These are phyloP conservation scores for Panopea generosa DNA, from an alignment of 2,888 invertebrate genomes.

Conservation along the genomic window DNA sequence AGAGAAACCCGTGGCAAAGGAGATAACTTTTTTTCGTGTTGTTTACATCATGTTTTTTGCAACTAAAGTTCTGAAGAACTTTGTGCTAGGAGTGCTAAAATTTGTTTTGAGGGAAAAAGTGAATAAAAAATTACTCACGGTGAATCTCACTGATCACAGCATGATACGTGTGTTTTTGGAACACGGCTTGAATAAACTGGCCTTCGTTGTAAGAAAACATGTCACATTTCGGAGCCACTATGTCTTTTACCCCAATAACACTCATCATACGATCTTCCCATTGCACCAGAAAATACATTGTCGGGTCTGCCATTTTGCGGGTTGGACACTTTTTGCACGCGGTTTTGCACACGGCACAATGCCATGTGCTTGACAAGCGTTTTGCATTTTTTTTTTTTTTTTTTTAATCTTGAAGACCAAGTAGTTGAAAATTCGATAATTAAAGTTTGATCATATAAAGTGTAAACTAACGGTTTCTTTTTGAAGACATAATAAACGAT, in stretches of 20 bases:
- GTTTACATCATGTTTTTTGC: too few relatives aligned
- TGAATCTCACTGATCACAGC: conserved; percentile 19
- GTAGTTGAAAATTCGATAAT: too few relatives aligned
- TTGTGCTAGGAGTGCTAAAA: too few relatives aligned
- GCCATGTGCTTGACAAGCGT: conserved; percentile 1
- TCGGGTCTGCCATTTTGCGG: neutral
- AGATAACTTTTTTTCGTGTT: too few relatives aligned
- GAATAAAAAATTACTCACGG: conserved; percentile 7
- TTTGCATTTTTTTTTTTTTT: too few relatives aligned
- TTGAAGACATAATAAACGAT: too few relatives aligned
- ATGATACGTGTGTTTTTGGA: conserved; percentile 8
- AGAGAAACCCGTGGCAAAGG: too few relatives aligned
- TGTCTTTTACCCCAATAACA: conserved; percentile 3
- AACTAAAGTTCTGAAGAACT: too few relatives aligned
- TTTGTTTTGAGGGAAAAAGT: too few relatives aligned
- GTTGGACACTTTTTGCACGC: neutral
- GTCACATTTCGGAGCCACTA: neutral
- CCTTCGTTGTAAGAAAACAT: conserved; percentile 6
- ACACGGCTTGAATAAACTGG: conserved; percentile 1
- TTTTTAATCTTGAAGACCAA: too few relatives aligned
- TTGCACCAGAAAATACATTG: conserved; percentile 13
- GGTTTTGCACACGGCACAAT: neutral
- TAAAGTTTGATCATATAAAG: too few relatives aligned
- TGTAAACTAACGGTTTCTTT: too few relatives aligned
- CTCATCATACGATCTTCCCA: conserved; percentile 14